Evolutionary conservation across 2,113 vertebrate species (phyloP), one percentile per base, ranked within the genome.

Genomic region (Corythaeola cristata): DNA sequence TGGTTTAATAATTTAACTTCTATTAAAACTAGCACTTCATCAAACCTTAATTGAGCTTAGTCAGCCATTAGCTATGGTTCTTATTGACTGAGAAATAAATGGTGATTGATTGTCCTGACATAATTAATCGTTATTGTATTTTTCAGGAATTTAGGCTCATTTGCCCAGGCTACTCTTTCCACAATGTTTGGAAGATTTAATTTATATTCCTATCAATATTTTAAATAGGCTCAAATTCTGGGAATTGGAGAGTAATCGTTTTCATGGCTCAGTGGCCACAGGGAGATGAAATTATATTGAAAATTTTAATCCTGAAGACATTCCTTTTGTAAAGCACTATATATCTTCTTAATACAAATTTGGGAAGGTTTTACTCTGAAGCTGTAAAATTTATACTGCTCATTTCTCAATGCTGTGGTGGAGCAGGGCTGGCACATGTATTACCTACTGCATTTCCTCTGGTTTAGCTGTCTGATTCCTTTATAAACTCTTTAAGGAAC

Each of bases 61-160:
- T 94, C 81, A 90, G 66, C 62, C 27, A 21, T 88, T 93, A 95
- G 23, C 55, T 84, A 49, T 55, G 47, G 14, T 85, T 96, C 41
- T 86, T 88, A 68, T 84, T 96, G 80, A 62, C 66, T 92, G 76
- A 92, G 74, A 96, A 96, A 82, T 69, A 95, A 95, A 89, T 37
- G 24, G 27, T 44, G 47, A 78, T 89, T 85, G 68, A 92, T 78
- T 73, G 24, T 45, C 13, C 39, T 50, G 35, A 78, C 37, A 37
- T 87, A 73, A 88, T 84, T 60, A 80, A 94, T 58, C 8, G 44
- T 19, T 91, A 90, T 26, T 89, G 60, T 85, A 44, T 58, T 96
- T 94, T 95, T 92, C 75, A 88, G 72, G 71, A 53, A 89, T 76
- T 87, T 55, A 91, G 39, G 64, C 55, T 92, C 49, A 88, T 91